Conservation (phyloP, 2,113 vertebrate genomes). For the Microtus pennsylvanicus region DNA sequence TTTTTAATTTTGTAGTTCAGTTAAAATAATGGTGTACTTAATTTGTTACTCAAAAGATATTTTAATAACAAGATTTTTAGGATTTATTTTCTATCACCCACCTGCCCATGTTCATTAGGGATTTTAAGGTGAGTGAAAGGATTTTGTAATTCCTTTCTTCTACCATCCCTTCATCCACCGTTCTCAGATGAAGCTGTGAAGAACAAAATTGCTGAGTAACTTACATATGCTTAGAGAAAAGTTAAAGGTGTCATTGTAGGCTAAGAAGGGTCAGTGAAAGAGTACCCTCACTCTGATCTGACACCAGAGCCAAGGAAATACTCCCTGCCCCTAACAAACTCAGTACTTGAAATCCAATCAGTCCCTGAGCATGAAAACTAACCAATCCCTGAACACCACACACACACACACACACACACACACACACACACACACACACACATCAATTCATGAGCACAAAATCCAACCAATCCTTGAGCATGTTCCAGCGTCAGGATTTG, state of each 20-base stretch:
- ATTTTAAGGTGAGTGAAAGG: neutral
- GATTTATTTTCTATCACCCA: neutral
- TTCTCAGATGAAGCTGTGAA: slow-evolving; percentile 10
- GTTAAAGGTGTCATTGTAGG: neutral
- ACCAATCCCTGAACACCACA: too few species aligned
- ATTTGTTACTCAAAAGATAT: slow-evolving; percentile 3
- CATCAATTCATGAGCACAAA: neutral
- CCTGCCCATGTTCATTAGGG: neutral
- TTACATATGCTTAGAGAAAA: neutral
- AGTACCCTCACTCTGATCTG: neutral
- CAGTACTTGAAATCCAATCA: neutral
- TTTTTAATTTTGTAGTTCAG: neutral
- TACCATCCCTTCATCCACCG: neutral
- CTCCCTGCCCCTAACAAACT: neutral
- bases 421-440: too few species aligned
- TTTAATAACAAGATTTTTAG: neutral
- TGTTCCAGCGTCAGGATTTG: neutral
- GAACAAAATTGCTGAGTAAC: neutral
- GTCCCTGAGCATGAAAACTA: too few species aligned
- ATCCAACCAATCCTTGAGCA: neutral
- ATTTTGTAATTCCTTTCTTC: neutral
- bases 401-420: too few species aligned
- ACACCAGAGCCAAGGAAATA: neutral
- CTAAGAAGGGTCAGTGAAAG: neutral
- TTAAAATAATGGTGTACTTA: slow-evolving; percentile 26